Base-by-base conservation (phyloP, 2,797 vertebrate genomes). In the Sebastes miniatus region DNA sequence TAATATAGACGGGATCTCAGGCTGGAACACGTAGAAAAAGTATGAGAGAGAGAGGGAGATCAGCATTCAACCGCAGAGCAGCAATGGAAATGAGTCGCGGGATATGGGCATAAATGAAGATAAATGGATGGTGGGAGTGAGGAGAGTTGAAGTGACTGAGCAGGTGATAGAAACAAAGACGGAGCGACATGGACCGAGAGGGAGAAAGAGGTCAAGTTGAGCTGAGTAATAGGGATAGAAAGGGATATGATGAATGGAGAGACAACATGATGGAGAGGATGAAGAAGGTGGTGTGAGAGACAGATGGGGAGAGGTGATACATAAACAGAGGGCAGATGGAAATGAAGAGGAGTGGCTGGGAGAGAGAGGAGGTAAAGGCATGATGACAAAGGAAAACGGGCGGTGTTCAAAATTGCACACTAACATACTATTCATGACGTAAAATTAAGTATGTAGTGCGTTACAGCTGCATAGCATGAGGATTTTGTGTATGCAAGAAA, bases 1-100 rank as follows among this genome's bases (percentile, higher is more conserved):
- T 90, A 85, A 88, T 74, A 81, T 80, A 82, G 89, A 87, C 75
- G 5, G 80, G 62, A 76, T 80, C 76, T 84, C 77, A 73, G 83
- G 79, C 70, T 54, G 52, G 59, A 79, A 86, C 65, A 27, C 63
- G 36, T 14, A 52, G 32, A 57, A 69, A 39, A 63, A 61, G 64
- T 22, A 43, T 16, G 62, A 54, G 47, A 39, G 56, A 34, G 50
- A 59, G 65, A 63, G n/a, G 47, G 58, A 67, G 67, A 68, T 75
- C 77, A 58, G 68, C 4, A 18, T 77, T 86, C 71, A 67, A 25
- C 57, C 27, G 59, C 56, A 68, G 69, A 79, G 56, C 14, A 52
- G 77, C 52, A 31, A 68, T 69, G 65, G 74, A 87, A 66, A 82
- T 58, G 32, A 86, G 81, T n/a, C 50, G 50, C 4, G n/a, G 47